A percentile compares a stretch with the other conserved stretches of the same genome.
These are phyloP conservation scores for Entosphenus tridentatus DNA, from an alignment of 2,113 vertebrate species.

Conservation along the genomic window DNA sequence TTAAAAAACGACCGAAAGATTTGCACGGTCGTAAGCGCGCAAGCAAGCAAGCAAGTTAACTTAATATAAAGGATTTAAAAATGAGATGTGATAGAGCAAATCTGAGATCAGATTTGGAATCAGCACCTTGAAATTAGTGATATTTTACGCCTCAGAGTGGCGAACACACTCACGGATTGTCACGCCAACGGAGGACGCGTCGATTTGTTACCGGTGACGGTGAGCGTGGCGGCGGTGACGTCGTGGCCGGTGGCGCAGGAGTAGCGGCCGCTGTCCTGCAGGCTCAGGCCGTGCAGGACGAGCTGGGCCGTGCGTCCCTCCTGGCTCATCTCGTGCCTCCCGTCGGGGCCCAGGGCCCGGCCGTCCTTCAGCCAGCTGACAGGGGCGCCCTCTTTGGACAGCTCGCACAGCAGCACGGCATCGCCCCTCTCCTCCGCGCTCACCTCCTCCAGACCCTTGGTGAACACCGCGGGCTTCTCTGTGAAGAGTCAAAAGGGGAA, in stretches of 20 bases:
- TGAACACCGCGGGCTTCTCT: slow-evolving; percentile 1
- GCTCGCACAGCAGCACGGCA: slow-evolving; percentile 33
- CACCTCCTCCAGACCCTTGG: not conserved
- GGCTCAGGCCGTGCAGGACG: slow-evolving; percentile 28
- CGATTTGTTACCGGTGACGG: slow-evolving; percentile 38
- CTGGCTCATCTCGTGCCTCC: slow-evolving; percentile 39
- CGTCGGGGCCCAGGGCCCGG: slow-evolving; percentile 35
- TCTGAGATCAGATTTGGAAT: too few species aligned
- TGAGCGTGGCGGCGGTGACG: slow-evolving; percentile 43
- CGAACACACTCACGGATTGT: too few species aligned
- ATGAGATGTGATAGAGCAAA: too few species aligned
- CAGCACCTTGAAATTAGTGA: too few species aligned
- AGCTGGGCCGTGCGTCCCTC: slow-evolving; percentile 31
- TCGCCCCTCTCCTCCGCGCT: not conserved
- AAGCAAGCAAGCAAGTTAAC: too few species aligned
- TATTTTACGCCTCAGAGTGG: too few species aligned
- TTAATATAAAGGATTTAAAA: too few species aligned
- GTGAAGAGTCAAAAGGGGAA: not conserved
- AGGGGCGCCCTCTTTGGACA: slow-evolving; percentile 25
- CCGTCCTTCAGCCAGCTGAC: slow-evolving; percentile 63
- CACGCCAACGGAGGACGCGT: too few species aligned
- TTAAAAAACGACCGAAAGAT: too few species aligned
- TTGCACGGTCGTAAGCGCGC: too few species aligned
- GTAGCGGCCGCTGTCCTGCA: slow-evolving; percentile 50
- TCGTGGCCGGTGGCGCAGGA: slow-evolving; percentile 52